These are phyloP conservation scores for Cremastinae sp. DNA, from an alignment of 2,888 invertebrate species.

Conservation along the genomic window DNA sequence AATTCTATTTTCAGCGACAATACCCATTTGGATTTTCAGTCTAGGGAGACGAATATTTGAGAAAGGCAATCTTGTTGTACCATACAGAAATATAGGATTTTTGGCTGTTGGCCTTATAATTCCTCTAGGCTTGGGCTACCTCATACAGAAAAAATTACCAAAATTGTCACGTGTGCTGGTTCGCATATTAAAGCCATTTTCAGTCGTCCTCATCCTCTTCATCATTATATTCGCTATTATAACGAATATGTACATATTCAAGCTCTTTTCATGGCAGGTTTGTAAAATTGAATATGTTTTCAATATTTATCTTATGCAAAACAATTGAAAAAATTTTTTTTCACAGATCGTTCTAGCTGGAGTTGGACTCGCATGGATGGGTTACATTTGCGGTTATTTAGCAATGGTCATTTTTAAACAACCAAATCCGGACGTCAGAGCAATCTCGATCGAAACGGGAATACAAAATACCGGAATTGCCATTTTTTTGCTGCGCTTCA, in stretches of 20 bases:
- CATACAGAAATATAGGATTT: constrained; percentile 88
- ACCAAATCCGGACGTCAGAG: constrained; percentile 86
- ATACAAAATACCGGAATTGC: constrained; percentile 96
- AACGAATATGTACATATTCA: constrained; percentile 94
- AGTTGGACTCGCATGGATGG: constrained; percentile 90
- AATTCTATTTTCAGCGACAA: constrained; percentile 84
- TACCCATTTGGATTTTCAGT: constrained; percentile 95
- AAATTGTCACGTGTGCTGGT: constrained; percentile 86
- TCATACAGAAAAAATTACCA: constrained; percentile 86
- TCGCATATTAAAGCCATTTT: constrained; percentile 91
- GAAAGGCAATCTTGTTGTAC: constrained; percentile 87
- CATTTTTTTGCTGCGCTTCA: constrained; percentile 91
- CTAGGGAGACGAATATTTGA: constrained; percentile 89
- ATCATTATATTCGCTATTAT: constrained; percentile 93
- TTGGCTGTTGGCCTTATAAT: constrained; percentile 89
- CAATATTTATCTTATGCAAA: background rate
- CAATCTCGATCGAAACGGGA: constrained; percentile 95
- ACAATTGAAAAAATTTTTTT: constrained; percentile 41
- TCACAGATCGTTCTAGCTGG: constrained; percentile 89
- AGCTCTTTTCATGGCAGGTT: constrained; percentile 93
- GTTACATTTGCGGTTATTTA: constrained; percentile 87
- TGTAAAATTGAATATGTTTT: constrained; percentile 69
- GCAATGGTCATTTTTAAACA: constrained; percentile 84
- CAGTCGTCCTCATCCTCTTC: constrained; percentile 88
- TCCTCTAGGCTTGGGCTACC: constrained; percentile 87